Evolutionary conservation across 2,888 invertebrate species (phyloP).

Genomic region (Liposcelis brunnea): DNA sequence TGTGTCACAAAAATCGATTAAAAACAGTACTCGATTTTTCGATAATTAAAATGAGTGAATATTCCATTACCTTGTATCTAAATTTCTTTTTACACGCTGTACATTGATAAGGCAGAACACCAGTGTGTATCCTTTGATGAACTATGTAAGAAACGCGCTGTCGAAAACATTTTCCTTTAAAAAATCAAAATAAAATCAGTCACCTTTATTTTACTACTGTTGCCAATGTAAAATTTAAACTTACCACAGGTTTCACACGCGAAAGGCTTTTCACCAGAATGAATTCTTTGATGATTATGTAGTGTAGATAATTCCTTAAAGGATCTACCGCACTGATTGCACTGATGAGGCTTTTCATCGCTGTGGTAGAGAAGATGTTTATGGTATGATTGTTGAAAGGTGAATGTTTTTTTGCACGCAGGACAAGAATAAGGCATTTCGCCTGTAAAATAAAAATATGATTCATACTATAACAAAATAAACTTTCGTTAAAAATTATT

Average conservation of each 20-base stretch:
- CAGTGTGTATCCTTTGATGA: slow-evolving; percentile 67
- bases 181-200: slow-evolving; percentile 7
- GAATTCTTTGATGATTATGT: slow-evolving; percentile 70
- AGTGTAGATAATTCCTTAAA: slow-evolving; percentile 76
- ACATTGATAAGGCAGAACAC: slow-evolving; percentile 74
- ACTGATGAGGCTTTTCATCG: slow-evolving; percentile 64
- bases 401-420: slow-evolving; percentile 69
- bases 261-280: slow-evolving; percentile 72
- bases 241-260: slow-evolving; percentile 74
- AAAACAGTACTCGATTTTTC: not conserved
- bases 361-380: slow-evolving; percentile 76
- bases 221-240: slow-evolving; percentile 15
- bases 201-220: slow-evolving; percentile 10
- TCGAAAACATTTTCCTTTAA: slow-evolving; percentile 63
- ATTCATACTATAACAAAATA: slow-evolving; percentile 3
- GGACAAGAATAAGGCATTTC: slow-evolving; percentile 75
- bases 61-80: slow-evolving; percentile 48
- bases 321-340: slow-evolving; percentile 58
- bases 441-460: slow-evolving; percentile 34
- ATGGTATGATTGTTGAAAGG: slow-evolving; percentile 79
- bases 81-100: slow-evolving; percentile 63
- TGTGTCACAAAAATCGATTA: slow-evolving; percentile 22
- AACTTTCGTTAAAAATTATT: slow-evolving; percentile 6
- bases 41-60: slow-evolving; percentile 6
- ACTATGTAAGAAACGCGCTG: slow-evolving; percentile 74